Percentiles rank a stretch among this genome's conserved stretches.
phyloP scores from a whole-genome alignment of 2,113 vertebrate genomes.

The Aldabrachelys gigantea region DNA sequence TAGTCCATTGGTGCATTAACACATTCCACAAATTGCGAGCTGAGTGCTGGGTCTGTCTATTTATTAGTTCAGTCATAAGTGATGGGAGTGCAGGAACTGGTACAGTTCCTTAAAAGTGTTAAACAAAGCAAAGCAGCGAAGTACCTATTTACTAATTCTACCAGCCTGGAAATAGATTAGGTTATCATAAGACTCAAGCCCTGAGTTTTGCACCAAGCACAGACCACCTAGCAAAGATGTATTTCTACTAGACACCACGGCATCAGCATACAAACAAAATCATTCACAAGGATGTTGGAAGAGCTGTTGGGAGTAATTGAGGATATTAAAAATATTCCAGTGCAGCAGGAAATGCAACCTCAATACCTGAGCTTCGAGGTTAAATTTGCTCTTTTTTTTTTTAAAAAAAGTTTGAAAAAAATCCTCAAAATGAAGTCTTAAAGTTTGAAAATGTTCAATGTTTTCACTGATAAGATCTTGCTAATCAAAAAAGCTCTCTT shows the following conservation, averaged over 20 bases:
- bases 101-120: neutral
- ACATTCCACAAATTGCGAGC: accelerated
- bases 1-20: neutral
- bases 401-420: neutral
- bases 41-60: neutral
- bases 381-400: neutral
- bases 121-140: neutral
- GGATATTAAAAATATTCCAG: neutral
- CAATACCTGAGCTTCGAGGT: neutral
- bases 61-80: neutral
- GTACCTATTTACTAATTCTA: neutral
- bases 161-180: neutral
- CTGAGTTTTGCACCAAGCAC: neutral
- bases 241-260: neutral
- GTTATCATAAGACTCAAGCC: neutral
- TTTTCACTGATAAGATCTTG: neutral
- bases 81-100: neutral
- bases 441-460: neutral
- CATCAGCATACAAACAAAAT: neutral
- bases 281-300: neutral
- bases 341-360: neutral
- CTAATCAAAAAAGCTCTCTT: neutral
- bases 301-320: neutral
- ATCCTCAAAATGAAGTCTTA: neutral
- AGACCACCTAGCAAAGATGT: too few species aligned